phyloP scores from a whole-genome alignment of 1,140 invertebrate species.

The Drosophila mauritiana region DNA sequence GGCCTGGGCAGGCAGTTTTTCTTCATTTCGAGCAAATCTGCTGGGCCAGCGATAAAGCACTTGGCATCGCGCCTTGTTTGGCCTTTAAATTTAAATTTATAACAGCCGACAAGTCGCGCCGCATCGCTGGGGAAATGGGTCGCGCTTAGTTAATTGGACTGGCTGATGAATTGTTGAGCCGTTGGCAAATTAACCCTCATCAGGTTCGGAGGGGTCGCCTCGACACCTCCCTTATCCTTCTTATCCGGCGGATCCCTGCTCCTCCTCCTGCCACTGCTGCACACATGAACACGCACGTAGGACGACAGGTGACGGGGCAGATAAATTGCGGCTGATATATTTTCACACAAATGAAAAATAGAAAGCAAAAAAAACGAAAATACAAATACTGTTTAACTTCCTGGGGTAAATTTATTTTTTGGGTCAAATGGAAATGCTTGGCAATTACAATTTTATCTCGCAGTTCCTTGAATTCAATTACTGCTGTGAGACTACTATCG shows the following conservation, averaged over 20 bases:
- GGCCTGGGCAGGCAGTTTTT: slow-evolving; percentile 30
- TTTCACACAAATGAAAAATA: slow-evolving; percentile 2
- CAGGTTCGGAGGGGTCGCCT: slow-evolving; percentile 34
- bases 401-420: slow-evolving; percentile 2
- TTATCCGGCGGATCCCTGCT: slow-evolving; percentile 7
- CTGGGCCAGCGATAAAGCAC: slow-evolving; percentile 60
- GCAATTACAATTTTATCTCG: slow-evolving; percentile 3
- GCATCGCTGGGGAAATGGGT: slow-evolving; percentile 35
- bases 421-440: neutral
- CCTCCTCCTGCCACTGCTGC: neutral
- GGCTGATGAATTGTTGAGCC: slow-evolving; percentile 59
- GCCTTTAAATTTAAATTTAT: slow-evolving; percentile 82
- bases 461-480: neutral
- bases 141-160: slow-evolving; percentile 69
- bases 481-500: neutral
- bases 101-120: slow-evolving; percentile 38
- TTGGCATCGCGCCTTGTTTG: slow-evolving; percentile 54
- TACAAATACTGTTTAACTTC: neutral
- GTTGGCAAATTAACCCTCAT: slow-evolving; percentile 71
- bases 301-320: slow-evolving; percentile 20
- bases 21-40: slow-evolving; percentile 64
- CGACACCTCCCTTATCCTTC: neutral
- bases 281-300: slow-evolving; percentile 47
- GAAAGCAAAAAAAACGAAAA: neutral
- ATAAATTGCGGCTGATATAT: slow-evolving; percentile 38